phyloP scores from a whole-genome alignment of 2,113 vertebrate species.

The Bucco capensis region DNA sequence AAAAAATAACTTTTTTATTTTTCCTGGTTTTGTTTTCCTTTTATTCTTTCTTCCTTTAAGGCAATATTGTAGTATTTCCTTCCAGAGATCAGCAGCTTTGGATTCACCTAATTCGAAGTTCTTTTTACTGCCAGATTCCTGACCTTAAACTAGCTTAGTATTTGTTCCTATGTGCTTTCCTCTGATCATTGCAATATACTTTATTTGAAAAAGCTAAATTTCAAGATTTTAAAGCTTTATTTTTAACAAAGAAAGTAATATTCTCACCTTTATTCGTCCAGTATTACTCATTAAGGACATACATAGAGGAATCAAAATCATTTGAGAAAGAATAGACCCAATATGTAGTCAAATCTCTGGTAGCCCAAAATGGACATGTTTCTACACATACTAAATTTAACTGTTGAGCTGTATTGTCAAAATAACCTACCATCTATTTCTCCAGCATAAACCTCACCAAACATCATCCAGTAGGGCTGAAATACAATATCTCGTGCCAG shows the following conservation, averaged over 20 bases:
- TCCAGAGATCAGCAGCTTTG: background rate
- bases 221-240: background rate
- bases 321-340: background rate
- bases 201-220: background rate
- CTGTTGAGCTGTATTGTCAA: background rate
- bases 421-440: slow-evolving; percentile 85
- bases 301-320: background rate
- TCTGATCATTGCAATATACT: background rate
- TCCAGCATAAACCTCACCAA: slow-evolving; percentile 91
- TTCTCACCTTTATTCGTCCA: background rate
- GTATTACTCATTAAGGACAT: background rate
- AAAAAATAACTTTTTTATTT: background rate
- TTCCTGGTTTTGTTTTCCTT: background rate
- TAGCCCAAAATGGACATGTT: background rate
- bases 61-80: background rate
- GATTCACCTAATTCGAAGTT: background rate
- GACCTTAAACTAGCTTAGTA: background rate
- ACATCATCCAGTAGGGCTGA: slow-evolving; percentile 98
- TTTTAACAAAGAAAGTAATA: background rate
- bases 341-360: background rate
- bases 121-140: background rate
- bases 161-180: background rate
- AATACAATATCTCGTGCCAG: slow-evolving; percentile 89
- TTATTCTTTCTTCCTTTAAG: background rate
- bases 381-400: background rate